Conservation (phyloP, 2,113 vertebrate species). For the Microcebus griseorufus region DNA sequence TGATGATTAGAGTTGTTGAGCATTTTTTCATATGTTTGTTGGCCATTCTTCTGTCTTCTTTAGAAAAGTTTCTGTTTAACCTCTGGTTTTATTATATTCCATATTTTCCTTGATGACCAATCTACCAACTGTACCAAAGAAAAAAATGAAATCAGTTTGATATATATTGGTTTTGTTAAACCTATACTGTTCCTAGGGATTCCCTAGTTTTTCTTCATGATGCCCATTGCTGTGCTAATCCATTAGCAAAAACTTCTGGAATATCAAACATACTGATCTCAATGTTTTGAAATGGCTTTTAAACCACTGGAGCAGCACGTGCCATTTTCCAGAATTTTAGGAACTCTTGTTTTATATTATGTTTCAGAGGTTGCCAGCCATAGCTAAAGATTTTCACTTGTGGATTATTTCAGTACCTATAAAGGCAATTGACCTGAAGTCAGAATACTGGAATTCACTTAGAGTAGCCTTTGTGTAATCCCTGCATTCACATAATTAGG, state of each 20-base stretch:
- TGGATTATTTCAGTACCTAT: background rate
- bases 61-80: too few relatives aligned
- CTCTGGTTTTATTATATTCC: background rate
- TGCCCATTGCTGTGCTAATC: background rate
- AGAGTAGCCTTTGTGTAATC: background rate
- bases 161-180: background rate
- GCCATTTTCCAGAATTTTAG: background rate
- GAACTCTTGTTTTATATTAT: background rate
- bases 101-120: background rate
- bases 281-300: background rate
- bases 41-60: too few relatives aligned
- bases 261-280: background rate
- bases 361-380: background rate
- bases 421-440: background rate
- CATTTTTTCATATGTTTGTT: too few relatives aligned
- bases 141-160: background rate
- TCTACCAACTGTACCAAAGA: background rate
- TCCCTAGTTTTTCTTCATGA: background rate
- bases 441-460: background rate
- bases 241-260: background rate
- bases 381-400: background rate
- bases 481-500: background rate
- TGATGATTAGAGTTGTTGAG: too few relatives aligned
- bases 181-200: background rate
- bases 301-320: background rate